Evolutionary conservation across 2,888 invertebrate species (phyloP), one percentile per base, ranked within the genome.

Genomic region (Seira musarum): DNA sequence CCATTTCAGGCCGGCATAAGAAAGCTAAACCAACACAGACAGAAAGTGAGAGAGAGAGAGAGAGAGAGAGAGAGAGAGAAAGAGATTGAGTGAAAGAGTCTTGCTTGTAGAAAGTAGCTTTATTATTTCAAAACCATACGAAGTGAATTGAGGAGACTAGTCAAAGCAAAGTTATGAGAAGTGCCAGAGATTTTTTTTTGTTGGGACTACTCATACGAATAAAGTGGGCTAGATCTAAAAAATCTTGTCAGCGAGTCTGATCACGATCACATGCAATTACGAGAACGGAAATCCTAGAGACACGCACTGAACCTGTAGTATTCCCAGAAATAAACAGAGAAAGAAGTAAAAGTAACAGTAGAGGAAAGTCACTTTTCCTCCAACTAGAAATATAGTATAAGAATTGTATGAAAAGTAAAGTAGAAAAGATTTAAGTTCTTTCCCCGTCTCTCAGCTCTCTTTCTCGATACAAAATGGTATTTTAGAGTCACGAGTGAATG

Each of bases 231-330:
- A n/a, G n/a, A n/a, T n/a, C n/a, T n/a, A 57, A 57, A 57, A 57
- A 35, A 77, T 73, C 49, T 73, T 79, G 79, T 79, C 79, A 79
- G 79, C 68, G 73, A 79, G 79, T 79, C 79, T 53, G 79, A 79
- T 72, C 79, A 79, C 79, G 79, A 79, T 68, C 79, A 63, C 79
- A 79, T 79, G 79, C 79, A 79, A 79, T 79, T 79, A 79, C 79
- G 72, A 79, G 53, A 79, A 79, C 79, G 79, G 79, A 79, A 79
- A 73, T 79, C 79, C 79, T 78, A 68, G 68, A 24, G 57, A 73
- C 72, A 79, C 79, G 79, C 79, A 79, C 79, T 68, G 35, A 79
- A 67, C 60, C 73, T 46, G 35, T 60, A 25, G 65, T 57, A n/a
- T 57, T 57, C 3, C n/a, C n/a, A n/a, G 17, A 19, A 57, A 57